Evolutionary conservation across 2,113 vertebrate genomes (phyloP).

Genomic region (Tenebrosternarchus preto): DNA sequence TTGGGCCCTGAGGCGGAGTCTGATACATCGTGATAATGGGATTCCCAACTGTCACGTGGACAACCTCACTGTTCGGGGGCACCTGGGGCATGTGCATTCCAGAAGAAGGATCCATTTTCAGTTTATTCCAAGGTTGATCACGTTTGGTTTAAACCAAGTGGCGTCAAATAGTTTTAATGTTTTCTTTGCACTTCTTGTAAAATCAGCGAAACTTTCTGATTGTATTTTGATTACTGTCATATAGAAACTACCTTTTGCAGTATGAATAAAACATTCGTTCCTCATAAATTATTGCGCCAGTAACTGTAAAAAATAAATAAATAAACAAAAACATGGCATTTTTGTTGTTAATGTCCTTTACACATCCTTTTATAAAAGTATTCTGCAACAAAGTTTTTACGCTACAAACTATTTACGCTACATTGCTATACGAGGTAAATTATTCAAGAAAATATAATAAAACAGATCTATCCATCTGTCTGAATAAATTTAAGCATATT

Average conservation of each 20-base stretch:
- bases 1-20: slow-evolving; percentile 55
- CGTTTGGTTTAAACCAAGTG: background rate
- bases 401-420: no score
- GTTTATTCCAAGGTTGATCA: background rate
- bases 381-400: no score
- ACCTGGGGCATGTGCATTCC: slow-evolving; percentile 52
- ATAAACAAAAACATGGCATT: background rate
- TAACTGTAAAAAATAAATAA: slow-evolving; percentile 21
- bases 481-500: background rate
- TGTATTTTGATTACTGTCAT: background rate
- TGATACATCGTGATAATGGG: slow-evolving; percentile 61
- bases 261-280: background rate
- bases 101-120: slow-evolving; percentile 51
- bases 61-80: slow-evolving; percentile 45
- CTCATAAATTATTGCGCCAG: background rate
- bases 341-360: background rate
- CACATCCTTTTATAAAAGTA: background rate
- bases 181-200: background rate
- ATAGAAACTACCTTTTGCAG: background rate
- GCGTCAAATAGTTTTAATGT: background rate
- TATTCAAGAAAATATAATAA: no score
- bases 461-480: no score
- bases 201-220: background rate
- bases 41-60: slow-evolving; percentile 51
- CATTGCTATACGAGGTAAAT: no score